Percentiles rank a stretch among this genome's conserved stretches.
Conservation (phyloP, 1,140 invertebrate species). For the Drosophila erecta region DNA sequence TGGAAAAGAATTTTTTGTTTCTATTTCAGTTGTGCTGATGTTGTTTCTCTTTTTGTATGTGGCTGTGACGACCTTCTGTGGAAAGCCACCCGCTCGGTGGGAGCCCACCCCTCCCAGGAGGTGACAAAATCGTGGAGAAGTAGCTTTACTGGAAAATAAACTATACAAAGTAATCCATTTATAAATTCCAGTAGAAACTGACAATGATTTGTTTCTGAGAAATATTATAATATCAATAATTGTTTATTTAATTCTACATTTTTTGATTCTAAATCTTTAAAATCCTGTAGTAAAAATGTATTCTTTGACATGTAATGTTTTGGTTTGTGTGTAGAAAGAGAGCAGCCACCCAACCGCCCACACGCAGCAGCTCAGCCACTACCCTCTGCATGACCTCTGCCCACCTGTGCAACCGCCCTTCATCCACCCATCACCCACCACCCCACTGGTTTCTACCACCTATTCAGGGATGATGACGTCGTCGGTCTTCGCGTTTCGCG, state of each 20-base stretch:
- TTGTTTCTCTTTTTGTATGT: constrained; percentile 15
- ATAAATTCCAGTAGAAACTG: no score
- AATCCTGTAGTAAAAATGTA: no score
- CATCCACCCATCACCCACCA: constrained; percentile 11
- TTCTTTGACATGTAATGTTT: neutral
- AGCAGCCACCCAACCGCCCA: constrained; percentile 15
- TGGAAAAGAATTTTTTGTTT: constrained; percentile 70
- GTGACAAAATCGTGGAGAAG: neutral
- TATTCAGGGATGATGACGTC: constrained; percentile 74
- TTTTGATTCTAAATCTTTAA: no score
- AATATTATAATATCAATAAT: no score
- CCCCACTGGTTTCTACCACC: neutral
- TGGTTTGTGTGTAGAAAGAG: constrained; percentile 19
- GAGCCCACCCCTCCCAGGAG: neutral
- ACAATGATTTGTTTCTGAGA: no score
- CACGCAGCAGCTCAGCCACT: constrained; percentile 63
- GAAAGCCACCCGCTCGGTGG: constrained; percentile 23
- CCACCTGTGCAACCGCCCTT: constrained; percentile 35
- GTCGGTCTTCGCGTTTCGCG: constrained; percentile 54
- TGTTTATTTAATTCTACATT: no score
- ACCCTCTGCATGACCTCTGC: constrained; percentile 76
- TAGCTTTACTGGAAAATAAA: neutral
- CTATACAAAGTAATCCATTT: neutral
- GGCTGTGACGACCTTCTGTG: constrained; percentile 49
- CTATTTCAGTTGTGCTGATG: constrained; percentile 29